Base-by-base conservation (phyloP, 1,140 invertebrate species). In the Microplitis demolitor region DNA sequence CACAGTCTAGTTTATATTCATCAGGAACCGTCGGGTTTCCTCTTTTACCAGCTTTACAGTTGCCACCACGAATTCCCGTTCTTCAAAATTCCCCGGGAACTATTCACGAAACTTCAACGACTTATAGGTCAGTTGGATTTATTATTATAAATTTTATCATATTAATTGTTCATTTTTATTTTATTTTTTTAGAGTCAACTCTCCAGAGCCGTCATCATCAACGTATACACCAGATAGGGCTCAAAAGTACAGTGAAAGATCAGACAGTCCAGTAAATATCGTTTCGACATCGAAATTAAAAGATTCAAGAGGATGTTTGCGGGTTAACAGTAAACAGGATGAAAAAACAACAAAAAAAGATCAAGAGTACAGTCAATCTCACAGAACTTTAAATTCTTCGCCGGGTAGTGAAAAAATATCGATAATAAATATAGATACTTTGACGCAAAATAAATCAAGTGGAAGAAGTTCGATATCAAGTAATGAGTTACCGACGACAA, bases 41-140 rank as follows among this genome's bases (percentile, higher is more conserved):
- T 13, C 84, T 85, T 50, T 54, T 87, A 5, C 77, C 81, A 3
- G 79, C 80, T 24, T 67, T 87, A 14, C 82, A 82, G 45, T 50
- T 81, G 0, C 77, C 83, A 9, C 71, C 80, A 9, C 66, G 78
- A n/a, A 73, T 85, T 60, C 74, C 80, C 3, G 68, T 80, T 3
- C 35, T 81, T 3, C 76, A 80, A 0, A 72, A 70, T 0, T 72
- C 82, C 0, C 71, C 75, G 35, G 39, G 69, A 9, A 24, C 24
- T 24, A 31, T 80, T 4, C 83, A 80, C 51, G 80, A 85, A 24
- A 13, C 72, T 1, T 54, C 72, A 13, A 50, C 67, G 9, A 8
- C 75, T 51, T 76, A 70, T 70, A 66, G 71, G 68, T 72, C 24
- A 35, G 62, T 45, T 37, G 1, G 14, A 61, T 13, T 62, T 14